A percentile compares a stretch with the other conserved stretches of the same genome.
Evolutionary conservation across 2,113 vertebrate species (phyloP).

Genomic region (Brachypteracias leptosomus): DNA sequence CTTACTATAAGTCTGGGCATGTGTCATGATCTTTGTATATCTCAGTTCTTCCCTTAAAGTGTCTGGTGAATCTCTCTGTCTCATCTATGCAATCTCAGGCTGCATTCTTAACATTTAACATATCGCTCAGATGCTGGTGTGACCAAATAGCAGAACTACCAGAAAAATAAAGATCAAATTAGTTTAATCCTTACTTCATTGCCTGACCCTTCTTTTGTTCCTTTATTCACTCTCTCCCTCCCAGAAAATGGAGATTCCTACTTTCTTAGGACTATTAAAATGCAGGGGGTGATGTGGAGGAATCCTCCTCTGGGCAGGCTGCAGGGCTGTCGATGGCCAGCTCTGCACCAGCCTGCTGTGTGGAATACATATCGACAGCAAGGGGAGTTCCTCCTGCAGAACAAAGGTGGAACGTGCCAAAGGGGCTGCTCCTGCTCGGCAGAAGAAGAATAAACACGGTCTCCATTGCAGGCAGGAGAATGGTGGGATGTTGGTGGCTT

Average conservation of each 20-base stretch:
- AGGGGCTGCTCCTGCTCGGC: background rate
- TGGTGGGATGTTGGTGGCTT: background rate
- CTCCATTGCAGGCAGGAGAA: background rate
- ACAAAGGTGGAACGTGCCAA: conserved; percentile 24
- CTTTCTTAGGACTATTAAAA: background rate
- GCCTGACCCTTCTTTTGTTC: background rate
- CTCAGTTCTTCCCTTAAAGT: background rate
- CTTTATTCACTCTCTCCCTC: background rate
- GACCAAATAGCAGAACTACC: background rate
- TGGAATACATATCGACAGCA: conserved; percentile 47
- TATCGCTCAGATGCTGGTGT: background rate
- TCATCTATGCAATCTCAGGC: background rate
- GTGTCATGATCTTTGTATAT: background rate
- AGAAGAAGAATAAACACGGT: background rate
- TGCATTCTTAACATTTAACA: background rate
- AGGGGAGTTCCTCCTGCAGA: conserved; percentile 28
- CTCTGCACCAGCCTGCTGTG: conserved; percentile 37
- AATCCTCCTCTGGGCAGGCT: background rate
- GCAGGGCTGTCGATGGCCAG: background rate
- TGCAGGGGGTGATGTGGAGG: background rate
- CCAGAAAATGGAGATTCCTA: background rate
- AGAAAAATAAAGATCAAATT: background rate
- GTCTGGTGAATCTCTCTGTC: background rate
- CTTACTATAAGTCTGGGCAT: background rate
- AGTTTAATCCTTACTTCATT: background rate